These are phyloP conservation scores for Acronicta alni DNA, from an alignment of 2,888 invertebrate species.

Conservation along the genomic window DNA sequence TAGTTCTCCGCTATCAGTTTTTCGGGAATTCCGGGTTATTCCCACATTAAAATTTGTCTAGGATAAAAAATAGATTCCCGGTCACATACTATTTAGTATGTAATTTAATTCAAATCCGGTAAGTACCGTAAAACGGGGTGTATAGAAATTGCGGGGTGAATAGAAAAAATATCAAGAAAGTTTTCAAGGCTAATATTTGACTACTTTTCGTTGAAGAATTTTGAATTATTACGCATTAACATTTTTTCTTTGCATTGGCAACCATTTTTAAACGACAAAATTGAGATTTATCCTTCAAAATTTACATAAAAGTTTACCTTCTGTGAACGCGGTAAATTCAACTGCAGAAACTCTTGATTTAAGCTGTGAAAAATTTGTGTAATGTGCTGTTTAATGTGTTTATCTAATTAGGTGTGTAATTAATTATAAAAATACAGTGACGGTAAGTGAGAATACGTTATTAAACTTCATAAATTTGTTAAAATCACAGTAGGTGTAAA, in stretches of 20 bases:
- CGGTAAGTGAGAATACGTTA: conserved; percentile 26
- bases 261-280: conserved; percentile 23
- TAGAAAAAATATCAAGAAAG: conserved; percentile 25
- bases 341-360: conserved; percentile 17
- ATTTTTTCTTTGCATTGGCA: conserved; percentile 28
- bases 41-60: no score
- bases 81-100: no score
- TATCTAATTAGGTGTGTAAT: conserved; percentile 17
- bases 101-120: no score
- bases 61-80: no score
- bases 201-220: conserved; percentile 23
- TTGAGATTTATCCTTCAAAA: conserved; percentile 24
- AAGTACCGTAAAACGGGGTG: conserved; percentile 4
- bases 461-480: conserved; percentile 7
- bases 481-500: conserved; percentile 7
- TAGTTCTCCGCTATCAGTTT: no score
- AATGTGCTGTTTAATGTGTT: conserved; percentile 19
- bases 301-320: conserved; percentile 19
- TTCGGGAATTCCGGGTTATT: no score
- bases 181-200: conserved; percentile 14
- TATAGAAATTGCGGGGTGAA: conserved; percentile 15
- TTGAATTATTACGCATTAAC: conserved; percentile 24
- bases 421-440: conserved; percentile 29
- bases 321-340: conserved; percentile 22
- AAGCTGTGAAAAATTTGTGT: conserved; percentile 13